Evolutionary conservation across 2,113 vertebrate genomes (phyloP), one percentile per base, ranked within the genome.

Genomic region (Peromyscus californicus): DNA sequence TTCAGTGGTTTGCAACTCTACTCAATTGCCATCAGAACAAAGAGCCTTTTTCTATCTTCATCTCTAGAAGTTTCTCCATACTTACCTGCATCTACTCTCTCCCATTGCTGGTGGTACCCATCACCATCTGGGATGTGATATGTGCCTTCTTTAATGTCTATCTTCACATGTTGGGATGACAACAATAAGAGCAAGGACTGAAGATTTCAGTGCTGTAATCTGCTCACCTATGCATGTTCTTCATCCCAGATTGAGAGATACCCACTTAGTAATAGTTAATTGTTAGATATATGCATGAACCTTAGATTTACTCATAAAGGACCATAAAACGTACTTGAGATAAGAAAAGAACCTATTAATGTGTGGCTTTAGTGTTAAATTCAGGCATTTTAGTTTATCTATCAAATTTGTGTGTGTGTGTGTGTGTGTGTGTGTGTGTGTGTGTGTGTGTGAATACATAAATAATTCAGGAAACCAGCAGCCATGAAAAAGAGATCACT

Each of bases 101-200:
- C 31, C 65, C 31, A 6, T 45, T 92, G 4, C 16, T 31, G 4
- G 0, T 48, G 67, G 48, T 65, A n/a, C 19, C 61, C 36, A n/a
- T 69, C 1, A 61, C 51, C 7, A 39, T 15, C n/a, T 59, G 31
- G 13, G 1, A 1, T 26, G 45, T 48, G 39, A 21, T 7, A 4
- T 33, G 0, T 65, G 7, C n/a, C 1, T 65, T 39, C 36, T 57
- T 92, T 33, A 51, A 63, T 24, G 5, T 61, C 39, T 33, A 0
- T 39, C 11, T 31, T 12, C 9, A 67, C 1, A 1, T 36, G 2
- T 5, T 39, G 36, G 10, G 3, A 31, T 26, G 7, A 16, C 12
- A 65, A 5, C 1, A n/a, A 7, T 45, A 17, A 85, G 24, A 80
- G 1, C 21, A 70, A 51, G 65, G 1, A 54, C n/a, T 48, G 22